Base-by-base conservation (phyloP, 2,888 invertebrate genomes). In the Lottia gigantea region DNA sequence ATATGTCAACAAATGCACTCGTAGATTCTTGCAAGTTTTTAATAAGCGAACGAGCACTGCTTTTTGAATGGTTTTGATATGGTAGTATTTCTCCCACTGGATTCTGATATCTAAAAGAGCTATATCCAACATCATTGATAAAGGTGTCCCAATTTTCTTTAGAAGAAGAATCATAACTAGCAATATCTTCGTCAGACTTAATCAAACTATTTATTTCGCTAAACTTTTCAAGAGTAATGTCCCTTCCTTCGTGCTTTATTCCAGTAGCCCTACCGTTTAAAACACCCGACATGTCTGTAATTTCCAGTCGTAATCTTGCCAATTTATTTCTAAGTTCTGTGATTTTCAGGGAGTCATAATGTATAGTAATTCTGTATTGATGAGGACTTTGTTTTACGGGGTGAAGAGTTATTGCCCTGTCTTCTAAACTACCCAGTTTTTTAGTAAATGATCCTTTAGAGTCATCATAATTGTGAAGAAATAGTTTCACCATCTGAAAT, bases 381-480 rank as follows among this genome's bases (percentile, higher is more conserved):
- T 95, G 92, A 0, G 81, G 75, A 65, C 94, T 94, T 82, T 95
- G 93, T 88, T 98, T 98, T 71, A 98, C 93, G 0, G 98, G 98
- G 90, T 98, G 98, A 74, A 98, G 91, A 0, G 97, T 97, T 86
- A 98, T 95, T 73, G 98, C 97, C 83, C 96, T 95, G 19, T 97
- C 94, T 90, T 97, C 96, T 78, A 94, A 93, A 81, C 92, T 92
- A 89, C 96, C 95, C 78, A 97, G 90, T 77, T 93, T 92, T 1
- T 94, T 94, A 31, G 94, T 94, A 89, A 95, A 96, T 4, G 95
- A 95, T 55, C 92, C 92, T 46, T 92, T 91, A 0, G 74, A 77
- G 7, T 95, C 95, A 86, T 95, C 95, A 83, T 95, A 94, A 90
- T 97, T 97, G 90, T 98, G 97, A 85, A 97, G 95, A 76, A 98